Evolutionary conservation across 2,113 vertebrate genomes (phyloP), one percentile per base, ranked within the genome.

Genomic region (Gymnarchus niloticus): DNA sequence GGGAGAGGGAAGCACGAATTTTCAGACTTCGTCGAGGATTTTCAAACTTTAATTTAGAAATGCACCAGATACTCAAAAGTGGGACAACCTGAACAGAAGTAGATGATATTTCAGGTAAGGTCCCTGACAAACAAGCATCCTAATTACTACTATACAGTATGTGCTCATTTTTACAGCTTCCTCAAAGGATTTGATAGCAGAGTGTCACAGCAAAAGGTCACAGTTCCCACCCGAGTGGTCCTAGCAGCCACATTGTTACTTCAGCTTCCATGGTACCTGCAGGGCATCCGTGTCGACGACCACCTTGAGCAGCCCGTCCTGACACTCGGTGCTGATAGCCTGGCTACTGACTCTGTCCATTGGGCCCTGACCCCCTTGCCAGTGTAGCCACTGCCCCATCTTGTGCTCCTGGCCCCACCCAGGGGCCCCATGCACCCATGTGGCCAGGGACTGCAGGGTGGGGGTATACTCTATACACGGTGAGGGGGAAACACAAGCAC

Each of bases 201-300:
- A 12, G 28, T 17, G 65, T 41, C 14, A 12, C 8, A 80, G 37
- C 41, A 2, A 14, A 44, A n/a, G 76, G 76, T 23, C 21, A 7
- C 21, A 10, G 23, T 44, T 9, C 44, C 76, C 14, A 14, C 28
- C 61, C 5, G 3, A 5, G 46, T 21, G 46, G 6, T 49, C 44
- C 19, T 78, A 9, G 14, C 9, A 69, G 61, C 3, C 61, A 69
- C 33, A n/a, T n/a, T n/a, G n/a, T n/a, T n/a, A n/a, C n/a, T n/a
- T n/a, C n/a, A n/a, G n/a, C 1, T n/a, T 41, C 65, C 33, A n/a
- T n/a, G n/a, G n/a, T 41, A 95, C 94, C 94, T 94, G 90, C 85
- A 94, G 89, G 86, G 87, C 52, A 69, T 77, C 87, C 46, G 9
- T 88, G 85, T 94, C 92, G 84, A 94, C 76, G 0, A 83, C 84